These are phyloP conservation scores for Acanthosepion lycidas DNA, from an alignment of 2,888 invertebrate species.

Conservation along the genomic window DNA sequence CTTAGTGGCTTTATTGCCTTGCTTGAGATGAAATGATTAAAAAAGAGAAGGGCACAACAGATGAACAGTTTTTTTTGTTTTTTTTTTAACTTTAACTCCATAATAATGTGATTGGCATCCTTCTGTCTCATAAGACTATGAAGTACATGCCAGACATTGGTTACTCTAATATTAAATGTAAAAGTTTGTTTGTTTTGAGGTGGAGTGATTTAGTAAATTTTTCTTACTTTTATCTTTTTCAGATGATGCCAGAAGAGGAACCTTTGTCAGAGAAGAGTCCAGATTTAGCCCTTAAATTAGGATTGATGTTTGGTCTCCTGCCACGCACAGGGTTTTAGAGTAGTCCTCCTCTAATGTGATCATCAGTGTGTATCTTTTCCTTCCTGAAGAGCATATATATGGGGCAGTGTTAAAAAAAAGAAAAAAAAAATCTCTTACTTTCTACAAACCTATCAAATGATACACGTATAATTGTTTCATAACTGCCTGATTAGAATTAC, in stretches of 20 bases:
- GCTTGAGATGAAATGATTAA: too few relatives aligned
- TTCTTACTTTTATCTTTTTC: not conserved
- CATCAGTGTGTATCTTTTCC: not conserved
- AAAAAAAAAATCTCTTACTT: not conserved
- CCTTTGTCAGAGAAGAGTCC: not conserved
- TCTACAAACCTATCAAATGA: not conserved
- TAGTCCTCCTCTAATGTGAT: not conserved
- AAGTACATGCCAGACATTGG: too few relatives aligned
- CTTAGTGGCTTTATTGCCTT: too few relatives aligned
- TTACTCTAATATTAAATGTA: too few relatives aligned
- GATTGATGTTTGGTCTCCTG: conserved; percentile 13
- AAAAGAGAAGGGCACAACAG: too few relatives aligned
- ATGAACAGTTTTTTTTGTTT: too few relatives aligned
- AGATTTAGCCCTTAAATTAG: conserved; percentile 24
- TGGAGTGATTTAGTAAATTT: too few relatives aligned
- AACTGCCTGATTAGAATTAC: too few relatives aligned
- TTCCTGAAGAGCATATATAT: not conserved
- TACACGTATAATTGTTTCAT: not conserved
- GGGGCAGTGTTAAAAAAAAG: not conserved
- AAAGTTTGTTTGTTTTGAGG: too few relatives aligned
- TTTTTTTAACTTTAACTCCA: too few relatives aligned
- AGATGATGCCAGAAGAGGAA: conserved; percentile 34
- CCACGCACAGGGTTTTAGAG: not conserved
- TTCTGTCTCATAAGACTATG: too few relatives aligned
- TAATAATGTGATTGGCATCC: too few relatives aligned